Evolutionary conservation across 1,140 invertebrate species (phyloP).

Genomic region (Scylla paramamosain): DNA sequence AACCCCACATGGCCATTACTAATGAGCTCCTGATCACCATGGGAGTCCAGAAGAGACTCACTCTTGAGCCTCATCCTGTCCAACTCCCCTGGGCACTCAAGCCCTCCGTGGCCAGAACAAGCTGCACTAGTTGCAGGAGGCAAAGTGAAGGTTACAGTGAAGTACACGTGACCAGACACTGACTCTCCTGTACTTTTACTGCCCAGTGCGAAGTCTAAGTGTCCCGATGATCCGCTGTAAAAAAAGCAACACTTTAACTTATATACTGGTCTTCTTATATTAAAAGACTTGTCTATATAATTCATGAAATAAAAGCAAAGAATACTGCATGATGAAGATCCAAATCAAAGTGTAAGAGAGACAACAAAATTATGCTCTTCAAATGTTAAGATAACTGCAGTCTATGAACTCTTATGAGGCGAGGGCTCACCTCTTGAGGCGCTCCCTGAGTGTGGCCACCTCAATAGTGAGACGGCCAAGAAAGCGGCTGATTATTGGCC

Average conservation of each 20-base stretch:
- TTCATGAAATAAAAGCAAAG: no score
- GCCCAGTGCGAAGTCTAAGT: constrained; percentile 67
- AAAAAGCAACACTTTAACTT: not conserved
- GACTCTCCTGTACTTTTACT: constrained; percentile 59
- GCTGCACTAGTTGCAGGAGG: constrained; percentile 28
- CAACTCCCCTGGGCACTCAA: constrained; percentile 72
- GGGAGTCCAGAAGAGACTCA: constrained; percentile 14
- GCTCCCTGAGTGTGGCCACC: constrained; percentile 80
- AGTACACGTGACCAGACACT: constrained; percentile 68
- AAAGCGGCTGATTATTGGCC: constrained; percentile 82
- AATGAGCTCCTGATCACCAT: constrained; percentile 48
- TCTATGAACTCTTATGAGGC: not conserved
- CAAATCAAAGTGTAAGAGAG: no score
- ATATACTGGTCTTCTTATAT: not conserved
- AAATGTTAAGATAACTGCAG: not conserved
- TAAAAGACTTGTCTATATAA: no score
- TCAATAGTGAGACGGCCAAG: constrained; percentile 81
- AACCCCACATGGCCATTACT: constrained; percentile 59
- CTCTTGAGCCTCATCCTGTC: not conserved
- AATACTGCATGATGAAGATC: no score
- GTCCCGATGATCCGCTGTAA: constrained; percentile 56
- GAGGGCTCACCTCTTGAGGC: constrained; percentile 77
- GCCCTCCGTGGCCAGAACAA: constrained; percentile 67
- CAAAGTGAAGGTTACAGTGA: constrained; percentile 68
- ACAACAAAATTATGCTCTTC: no score